phyloP scores from a whole-genome alignment of 2,888 invertebrate species.

The Harpagoxenus sublaevis region DNA sequence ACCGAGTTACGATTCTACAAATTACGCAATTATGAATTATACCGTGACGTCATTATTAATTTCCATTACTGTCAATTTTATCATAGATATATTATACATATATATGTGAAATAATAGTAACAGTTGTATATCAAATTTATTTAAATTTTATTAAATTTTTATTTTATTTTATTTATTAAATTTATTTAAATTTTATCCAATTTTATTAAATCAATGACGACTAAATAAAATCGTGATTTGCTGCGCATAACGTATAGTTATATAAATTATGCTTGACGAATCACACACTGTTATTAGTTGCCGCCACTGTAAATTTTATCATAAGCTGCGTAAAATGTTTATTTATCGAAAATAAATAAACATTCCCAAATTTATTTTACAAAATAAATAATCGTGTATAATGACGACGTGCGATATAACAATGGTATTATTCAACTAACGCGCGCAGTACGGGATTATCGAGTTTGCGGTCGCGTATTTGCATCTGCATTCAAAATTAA shows the following conservation, averaged over 20 bases:
- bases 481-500: conserved; percentile 17
- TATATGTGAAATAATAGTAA: not conserved
- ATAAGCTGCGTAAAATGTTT: not conserved
- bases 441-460: not conserved
- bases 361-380: not conserved
- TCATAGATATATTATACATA: not conserved
- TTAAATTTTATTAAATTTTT: not conserved
- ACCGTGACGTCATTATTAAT: not conserved
- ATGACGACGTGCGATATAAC: not conserved
- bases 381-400: not conserved
- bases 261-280: not conserved
- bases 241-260: not conserved
- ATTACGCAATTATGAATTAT: not conserved
- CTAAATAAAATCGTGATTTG: not conserved
- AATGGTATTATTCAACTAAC: conserved; percentile 9
- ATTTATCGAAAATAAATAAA: not conserved
- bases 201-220: not conserved
- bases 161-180: no score
- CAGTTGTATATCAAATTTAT: not conserved
- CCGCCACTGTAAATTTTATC: not conserved
- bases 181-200: no score
- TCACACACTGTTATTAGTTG: not conserved
- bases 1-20: not conserved
- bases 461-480: conserved; percentile 19
- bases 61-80: not conserved